These are phyloP conservation scores for Cephalopholis sonnerati DNA, from an alignment of 2,113 vertebrate species.

Conservation along the genomic window DNA sequence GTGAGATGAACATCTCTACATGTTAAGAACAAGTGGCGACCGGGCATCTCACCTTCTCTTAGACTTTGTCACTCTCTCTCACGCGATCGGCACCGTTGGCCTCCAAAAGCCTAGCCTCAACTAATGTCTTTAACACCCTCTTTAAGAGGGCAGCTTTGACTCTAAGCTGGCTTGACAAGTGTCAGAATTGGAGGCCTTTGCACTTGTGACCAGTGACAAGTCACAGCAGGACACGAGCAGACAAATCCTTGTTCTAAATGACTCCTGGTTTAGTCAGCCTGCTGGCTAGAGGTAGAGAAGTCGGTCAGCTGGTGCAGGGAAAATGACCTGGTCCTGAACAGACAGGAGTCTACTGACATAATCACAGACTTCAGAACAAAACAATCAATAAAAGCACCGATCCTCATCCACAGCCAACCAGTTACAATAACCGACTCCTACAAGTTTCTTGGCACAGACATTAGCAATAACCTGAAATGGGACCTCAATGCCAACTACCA, in stretches of 20 bases:
- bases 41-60: conserved; percentile 29
- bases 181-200: conserved; percentile 56
- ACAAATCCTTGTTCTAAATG: conserved; percentile 38
- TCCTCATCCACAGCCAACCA: not conserved
- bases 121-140: conserved; percentile 64
- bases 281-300: not conserved
- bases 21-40: not conserved
- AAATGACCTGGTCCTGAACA: not conserved
- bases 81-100: conserved; percentile 34
- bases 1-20: not conserved
- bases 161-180: conserved; percentile 66
- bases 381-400: not conserved
- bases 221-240: conserved; percentile 38
- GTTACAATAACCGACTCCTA: not conserved
- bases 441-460: not conserved
- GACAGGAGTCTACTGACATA: not conserved
- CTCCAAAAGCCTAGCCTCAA: conserved; percentile 45
- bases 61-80: conserved; percentile 17
- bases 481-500: not conserved
- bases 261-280: not conserved
- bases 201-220: conserved; percentile 34
- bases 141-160: conserved; percentile 67
- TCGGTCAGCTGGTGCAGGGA: not conserved
- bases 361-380: not conserved
- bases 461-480: not conserved